Evolutionary conservation across 2,888 invertebrate genomes (phyloP).

Genomic region (Eupithecia exiguata): DNA sequence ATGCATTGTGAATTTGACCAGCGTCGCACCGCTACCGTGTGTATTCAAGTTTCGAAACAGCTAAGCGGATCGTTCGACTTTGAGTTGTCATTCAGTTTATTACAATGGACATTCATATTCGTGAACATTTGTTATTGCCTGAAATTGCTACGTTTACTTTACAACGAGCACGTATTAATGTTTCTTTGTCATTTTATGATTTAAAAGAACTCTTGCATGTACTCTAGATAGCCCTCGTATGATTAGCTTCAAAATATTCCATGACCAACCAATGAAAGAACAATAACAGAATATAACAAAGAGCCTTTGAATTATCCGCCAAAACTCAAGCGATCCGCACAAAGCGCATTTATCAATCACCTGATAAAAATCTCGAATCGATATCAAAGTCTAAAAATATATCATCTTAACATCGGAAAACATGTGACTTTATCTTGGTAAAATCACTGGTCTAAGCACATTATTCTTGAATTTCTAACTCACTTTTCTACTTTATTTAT

Average conservation of each 20-base stretch:
- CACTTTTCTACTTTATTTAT: neutral
- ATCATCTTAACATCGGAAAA: slow-evolving; percentile 12
- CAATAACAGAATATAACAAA: slow-evolving; percentile 6
- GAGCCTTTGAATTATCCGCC: neutral
- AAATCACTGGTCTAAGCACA: neutral
- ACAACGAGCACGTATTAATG: slow-evolving; percentile 10
- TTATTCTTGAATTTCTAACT: neutral
- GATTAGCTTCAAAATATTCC: neutral
- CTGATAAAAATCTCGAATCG: slow-evolving; percentile 16
- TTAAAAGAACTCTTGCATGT: neutral
- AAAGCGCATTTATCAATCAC: slow-evolving; percentile 20
- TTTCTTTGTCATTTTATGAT: slow-evolving; percentile 13
- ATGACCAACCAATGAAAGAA: slow-evolving; percentile 9
- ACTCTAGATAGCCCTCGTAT: neutral
- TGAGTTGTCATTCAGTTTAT: slow-evolving; percentile 14
- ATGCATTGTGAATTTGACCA: slow-evolving; percentile 7
- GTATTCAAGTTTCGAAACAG: slow-evolving; percentile 34
- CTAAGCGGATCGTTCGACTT: slow-evolving; percentile 32
- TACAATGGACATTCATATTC: slow-evolving; percentile 10
- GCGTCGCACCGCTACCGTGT: slow-evolving; percentile 16
- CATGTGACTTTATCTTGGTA: neutral
- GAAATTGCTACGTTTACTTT: slow-evolving; percentile 19
- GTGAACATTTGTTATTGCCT: slow-evolving; percentile 17
- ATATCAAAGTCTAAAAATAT: slow-evolving; percentile 5
- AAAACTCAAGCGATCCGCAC: slow-evolving; percentile 10